These are phyloP conservation scores for Oryzias javanicus DNA, from an alignment of 2,113 vertebrate genomes.

Conservation along the genomic window DNA sequence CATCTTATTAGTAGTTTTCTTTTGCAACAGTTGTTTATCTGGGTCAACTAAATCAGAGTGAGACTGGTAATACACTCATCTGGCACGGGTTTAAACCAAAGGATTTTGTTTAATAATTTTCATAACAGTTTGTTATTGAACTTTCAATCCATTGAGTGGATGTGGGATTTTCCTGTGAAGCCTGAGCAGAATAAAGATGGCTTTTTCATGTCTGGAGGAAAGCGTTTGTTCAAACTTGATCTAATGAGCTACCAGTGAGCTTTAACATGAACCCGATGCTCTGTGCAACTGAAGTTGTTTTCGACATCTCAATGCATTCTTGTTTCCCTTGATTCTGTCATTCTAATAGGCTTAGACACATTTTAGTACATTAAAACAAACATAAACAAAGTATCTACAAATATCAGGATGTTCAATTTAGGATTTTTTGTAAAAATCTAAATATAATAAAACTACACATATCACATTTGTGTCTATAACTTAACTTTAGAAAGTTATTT, in stretches of 20 bases:
- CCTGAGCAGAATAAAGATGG: slow-evolving; percentile 13
- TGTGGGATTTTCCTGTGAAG: neutral
- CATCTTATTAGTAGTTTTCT: too few relatives aligned
- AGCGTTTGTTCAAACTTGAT: slow-evolving; percentile 15
- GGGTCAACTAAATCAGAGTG: too few relatives aligned
- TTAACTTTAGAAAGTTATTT: too few relatives aligned
- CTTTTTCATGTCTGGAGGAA: slow-evolving; percentile 11
- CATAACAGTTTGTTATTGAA: slow-evolving; percentile 6
- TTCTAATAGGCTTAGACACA: slow-evolving; percentile 12
- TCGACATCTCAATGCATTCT: neutral
- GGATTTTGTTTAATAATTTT: slow-evolving; percentile 8
- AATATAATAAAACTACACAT: too few relatives aligned
- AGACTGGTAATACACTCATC: neutral
- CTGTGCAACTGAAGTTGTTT: slow-evolving; percentile 9
- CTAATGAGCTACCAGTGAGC: slow-evolving; percentile 13
- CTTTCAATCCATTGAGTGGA: slow-evolving; percentile 5
- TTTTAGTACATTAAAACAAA: neutral
- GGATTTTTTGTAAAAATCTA: too few relatives aligned
- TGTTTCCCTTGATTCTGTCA: slow-evolving; percentile 5
- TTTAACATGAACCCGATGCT: slow-evolving; percentile 9
- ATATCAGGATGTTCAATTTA: too few relatives aligned
- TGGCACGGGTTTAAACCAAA: neutral
- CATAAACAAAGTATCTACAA: neutral
- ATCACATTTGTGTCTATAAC: too few relatives aligned
- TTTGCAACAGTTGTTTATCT: too few relatives aligned